Evolutionary conservation across 2,113 vertebrate species (phyloP).

Genomic region (Cyphomyrus plagiostoma): DNA sequence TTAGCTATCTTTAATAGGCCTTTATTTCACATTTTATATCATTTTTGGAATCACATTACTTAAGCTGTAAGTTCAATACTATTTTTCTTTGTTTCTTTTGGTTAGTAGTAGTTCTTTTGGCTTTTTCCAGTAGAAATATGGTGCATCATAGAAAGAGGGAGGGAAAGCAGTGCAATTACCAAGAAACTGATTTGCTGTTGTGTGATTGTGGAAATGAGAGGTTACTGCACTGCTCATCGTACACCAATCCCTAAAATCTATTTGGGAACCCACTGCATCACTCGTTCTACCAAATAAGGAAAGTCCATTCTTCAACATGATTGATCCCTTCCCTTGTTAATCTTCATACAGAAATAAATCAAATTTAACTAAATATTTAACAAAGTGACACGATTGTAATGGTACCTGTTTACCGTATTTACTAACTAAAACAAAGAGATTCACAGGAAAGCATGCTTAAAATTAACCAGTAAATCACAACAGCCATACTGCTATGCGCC

Average conservation of each 20-base stretch:
- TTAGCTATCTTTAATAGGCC: not conserved
- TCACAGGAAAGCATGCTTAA: not conserved
- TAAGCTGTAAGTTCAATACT: not conserved
- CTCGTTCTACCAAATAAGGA: not conserved
- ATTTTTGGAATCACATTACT: not conserved
- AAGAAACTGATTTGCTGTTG: not conserved
- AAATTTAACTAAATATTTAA: not conserved
- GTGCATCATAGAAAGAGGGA: not conserved
- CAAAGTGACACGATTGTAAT: not conserved
- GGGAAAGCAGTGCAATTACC: not conserved
- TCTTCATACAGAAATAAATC: not conserved
- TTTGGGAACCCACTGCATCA: not conserved
- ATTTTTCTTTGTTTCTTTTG: not conserved
- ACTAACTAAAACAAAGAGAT: not conserved
- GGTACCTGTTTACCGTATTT: not conserved
- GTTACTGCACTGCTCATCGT: too few relatives aligned
- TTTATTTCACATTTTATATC: not conserved
- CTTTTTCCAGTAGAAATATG: not conserved
- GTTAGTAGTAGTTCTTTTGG: not conserved
- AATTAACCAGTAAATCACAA: not conserved
- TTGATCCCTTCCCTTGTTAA: not conserved
- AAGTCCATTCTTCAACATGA: not conserved
- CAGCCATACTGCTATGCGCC: not conserved
- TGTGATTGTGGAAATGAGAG: not conserved
- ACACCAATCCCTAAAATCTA: not conserved